These are phyloP conservation scores for Hypotaenidia okinawae DNA, from an alignment of 2,797 vertebrate species.

Conservation along the genomic window DNA sequence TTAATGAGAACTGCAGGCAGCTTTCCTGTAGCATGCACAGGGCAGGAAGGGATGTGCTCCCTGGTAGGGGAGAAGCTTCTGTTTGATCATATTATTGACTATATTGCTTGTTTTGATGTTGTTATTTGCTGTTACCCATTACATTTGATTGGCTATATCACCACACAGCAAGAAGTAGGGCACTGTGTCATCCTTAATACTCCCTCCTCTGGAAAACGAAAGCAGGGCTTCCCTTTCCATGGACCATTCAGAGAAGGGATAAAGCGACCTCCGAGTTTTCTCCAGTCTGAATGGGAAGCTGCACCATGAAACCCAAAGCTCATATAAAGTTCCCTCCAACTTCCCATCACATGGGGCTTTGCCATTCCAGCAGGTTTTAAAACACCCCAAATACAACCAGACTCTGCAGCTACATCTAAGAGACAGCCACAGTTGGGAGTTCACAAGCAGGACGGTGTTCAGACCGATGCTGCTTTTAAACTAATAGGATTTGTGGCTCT, in stretches of 20 bases:
- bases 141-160: background rate
- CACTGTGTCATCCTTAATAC: background rate
- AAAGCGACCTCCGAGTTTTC: background rate
- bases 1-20: background rate
- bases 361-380: background rate
- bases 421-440: background rate
- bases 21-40: background rate
- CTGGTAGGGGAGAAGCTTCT: background rate
- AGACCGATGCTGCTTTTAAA: slow-evolving; percentile 36
- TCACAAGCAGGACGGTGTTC: background rate
- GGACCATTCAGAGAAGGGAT: background rate
- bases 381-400: background rate
- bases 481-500: slow-evolving; percentile 28
- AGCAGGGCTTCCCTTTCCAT: background rate
- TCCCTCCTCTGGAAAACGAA: background rate
- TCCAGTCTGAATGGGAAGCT: background rate
- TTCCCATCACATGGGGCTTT: background rate
- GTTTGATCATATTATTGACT: background rate
- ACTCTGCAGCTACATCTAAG: background rate
- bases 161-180: background rate
- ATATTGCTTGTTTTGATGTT: background rate
- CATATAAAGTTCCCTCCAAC: background rate
- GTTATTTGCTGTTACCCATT: background rate
- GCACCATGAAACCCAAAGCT: background rate
- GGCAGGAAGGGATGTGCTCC: background rate